Conservation (phyloP, 2,888 invertebrate species). For the Cybosia mesomella region DNA sequence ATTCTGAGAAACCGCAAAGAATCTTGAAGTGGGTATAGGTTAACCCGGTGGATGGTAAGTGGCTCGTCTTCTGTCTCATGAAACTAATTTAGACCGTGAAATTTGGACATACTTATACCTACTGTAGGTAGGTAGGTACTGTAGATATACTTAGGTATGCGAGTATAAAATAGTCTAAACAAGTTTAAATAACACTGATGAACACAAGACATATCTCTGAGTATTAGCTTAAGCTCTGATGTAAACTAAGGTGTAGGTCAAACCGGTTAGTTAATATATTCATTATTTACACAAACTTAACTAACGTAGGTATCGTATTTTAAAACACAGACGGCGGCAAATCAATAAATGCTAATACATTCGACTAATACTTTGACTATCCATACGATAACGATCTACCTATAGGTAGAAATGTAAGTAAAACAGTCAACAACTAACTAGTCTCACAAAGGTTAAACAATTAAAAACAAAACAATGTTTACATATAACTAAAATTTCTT, state of each 20-base stretch:
- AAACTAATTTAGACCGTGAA: no score
- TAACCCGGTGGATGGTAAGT: no score
- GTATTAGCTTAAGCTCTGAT: conserved; percentile 6
- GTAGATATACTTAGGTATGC: no score
- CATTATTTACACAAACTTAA: conserved; percentile 15
- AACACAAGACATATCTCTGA: neutral
- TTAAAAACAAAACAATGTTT: conserved; percentile 42
- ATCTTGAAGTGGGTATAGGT: neutral
- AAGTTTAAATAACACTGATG: neutral
- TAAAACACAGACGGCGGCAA: conserved; percentile 21
- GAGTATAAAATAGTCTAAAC: neutral
- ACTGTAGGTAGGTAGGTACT: no score
- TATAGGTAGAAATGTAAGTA: conserved; percentile 10
- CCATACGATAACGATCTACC: neutral
- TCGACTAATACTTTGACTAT: neutral
- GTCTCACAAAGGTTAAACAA: conserved; percentile 23
- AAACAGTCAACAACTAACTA: conserved; percentile 18
- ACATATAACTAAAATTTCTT: conserved; percentile 51
- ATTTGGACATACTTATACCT: no score
- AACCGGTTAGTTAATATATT: conserved; percentile 13
- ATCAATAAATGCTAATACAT: conserved; percentile 25
- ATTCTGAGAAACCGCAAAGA: neutral
- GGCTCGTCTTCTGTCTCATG: no score
- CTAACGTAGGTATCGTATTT: no score
- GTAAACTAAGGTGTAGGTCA: conserved; percentile 8